Evolutionary conservation across 2,888 invertebrate genomes (phyloP), one percentile per base, ranked within the genome.

Genomic region (Eugnorisma glareosa): DNA sequence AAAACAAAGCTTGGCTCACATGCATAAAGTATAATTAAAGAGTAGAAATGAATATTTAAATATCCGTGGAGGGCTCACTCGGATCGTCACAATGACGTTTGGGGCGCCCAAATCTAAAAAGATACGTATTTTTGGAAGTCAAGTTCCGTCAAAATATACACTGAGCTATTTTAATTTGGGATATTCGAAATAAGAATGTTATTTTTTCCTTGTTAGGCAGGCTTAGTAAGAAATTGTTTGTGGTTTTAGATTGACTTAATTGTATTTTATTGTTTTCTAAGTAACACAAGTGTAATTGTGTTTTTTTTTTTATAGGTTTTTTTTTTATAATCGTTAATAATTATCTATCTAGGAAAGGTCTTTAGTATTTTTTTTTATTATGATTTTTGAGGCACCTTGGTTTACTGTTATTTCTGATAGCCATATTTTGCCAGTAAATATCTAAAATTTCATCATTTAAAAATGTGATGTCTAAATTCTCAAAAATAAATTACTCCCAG

Each of bases 41-140:
- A 94, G 94, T 92, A 93, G 91, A 93, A 94, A 96, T 96, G 96
- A 96, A 96, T 96, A 96, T 96, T 96, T 95, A 96, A 96, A 96
- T 93, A 91, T 93, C 88, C 88, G 92, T 91, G 91, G 93, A 95
- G 95, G 93, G 94, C 92, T 93, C 91, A 91, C 94, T 93, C 91
- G 89, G 89, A 87, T 86, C 90, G 89, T 91, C 93, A 95, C 96
- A 96, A 96, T 96, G 95, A 94, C 94, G 93, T 94, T 95, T 94
- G 93, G 93, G 93, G 94, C 90, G 91, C 90, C 94, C 93, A 93
- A 94, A 94, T 94, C 94, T 94, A 94, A 93, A 90, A 93, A 93
- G 93, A 95, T 95, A 95, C 93, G 94, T 94, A 95, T 95, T 96
- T 96, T 96, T 93, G 95, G 94, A 90, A 94, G 93, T 93, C 92